Conservation (phyloP, 2,888 invertebrate species). For the Octonoba sinensis region DNA sequence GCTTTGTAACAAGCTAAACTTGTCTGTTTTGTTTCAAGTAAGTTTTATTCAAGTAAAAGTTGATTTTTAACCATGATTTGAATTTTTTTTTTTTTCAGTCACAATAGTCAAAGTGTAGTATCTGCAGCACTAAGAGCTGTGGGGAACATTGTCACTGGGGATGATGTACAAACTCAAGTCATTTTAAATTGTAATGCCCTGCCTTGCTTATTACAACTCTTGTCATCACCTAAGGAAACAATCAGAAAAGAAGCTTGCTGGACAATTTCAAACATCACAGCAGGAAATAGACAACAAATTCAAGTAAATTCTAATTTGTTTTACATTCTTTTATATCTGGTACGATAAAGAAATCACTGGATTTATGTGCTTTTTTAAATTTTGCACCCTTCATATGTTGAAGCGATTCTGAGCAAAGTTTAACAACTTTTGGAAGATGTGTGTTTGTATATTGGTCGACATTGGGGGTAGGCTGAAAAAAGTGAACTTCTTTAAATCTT, state of each 20-base stretch:
- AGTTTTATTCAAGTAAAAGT: too few relatives aligned
- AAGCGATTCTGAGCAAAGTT: too few relatives aligned
- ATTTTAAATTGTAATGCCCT: constrained; percentile 92
- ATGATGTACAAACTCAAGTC: constrained; percentile 95
- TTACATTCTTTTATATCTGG: neutral
- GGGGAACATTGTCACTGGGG: constrained; percentile 97
- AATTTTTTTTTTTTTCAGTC: constrained; percentile 74
- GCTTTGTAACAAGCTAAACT: too few relatives aligned
- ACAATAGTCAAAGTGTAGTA: constrained; percentile 85
- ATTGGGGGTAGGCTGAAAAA: too few relatives aligned
- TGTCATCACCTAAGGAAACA: constrained; percentile 82
- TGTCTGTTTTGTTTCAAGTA: too few relatives aligned
- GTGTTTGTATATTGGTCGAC: too few relatives aligned
- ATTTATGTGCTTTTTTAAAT: too few relatives aligned
- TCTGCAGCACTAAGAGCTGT: constrained; percentile 95
- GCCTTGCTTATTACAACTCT: constrained; percentile 84
- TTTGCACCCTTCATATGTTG: too few relatives aligned
- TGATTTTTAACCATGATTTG: neutral
- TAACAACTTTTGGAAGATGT: too few relatives aligned
- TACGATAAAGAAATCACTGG: too few relatives aligned
- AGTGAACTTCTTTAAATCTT: too few relatives aligned
- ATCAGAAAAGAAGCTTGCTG: constrained; percentile 96
- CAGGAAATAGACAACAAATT: constrained; percentile 93
- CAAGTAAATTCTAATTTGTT: constrained; percentile 76
- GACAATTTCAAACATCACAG: constrained; percentile 97